Base-by-base conservation (phyloP, 2,113 vertebrate species). In the Tyto alba region DNA sequence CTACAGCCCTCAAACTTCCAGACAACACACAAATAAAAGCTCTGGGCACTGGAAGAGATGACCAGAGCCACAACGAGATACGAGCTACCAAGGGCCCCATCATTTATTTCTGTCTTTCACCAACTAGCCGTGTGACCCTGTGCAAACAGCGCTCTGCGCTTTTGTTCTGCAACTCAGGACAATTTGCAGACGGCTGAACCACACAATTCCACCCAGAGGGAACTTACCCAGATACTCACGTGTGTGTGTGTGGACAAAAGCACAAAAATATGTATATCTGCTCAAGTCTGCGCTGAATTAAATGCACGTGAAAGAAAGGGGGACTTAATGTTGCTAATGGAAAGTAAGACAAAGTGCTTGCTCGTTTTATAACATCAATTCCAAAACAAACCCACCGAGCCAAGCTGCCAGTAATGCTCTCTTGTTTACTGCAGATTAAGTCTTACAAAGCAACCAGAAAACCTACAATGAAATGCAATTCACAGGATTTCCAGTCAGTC, bases 261-360 rank as follows among this genome's bases (percentile, higher is more conserved):
- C 47, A 13, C 41, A 10, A 23, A 36, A 1, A 7, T 3, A 13
- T 0, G 1, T 3, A 2, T 20, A 8, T 22, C 32, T 17, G 0
- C 1, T 0, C 3, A 29, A 41, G 21, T 6, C 89, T 9, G 62
- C 2, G 47, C 16, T 17, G 78, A 38, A 14, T 27, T 27, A 50
- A 69, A 52, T 0, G 20, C 38, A 0, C 6, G 0, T 0, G 16
- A 18, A 47, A 13, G 14, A 6, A 66, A 27, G 53, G 36, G 47
- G 12, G 29, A 22, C 7, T 11, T 1, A 1, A 7, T 10, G 43
- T 2, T 6, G 56, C 4, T 2, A 30, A 22, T 0, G 36, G 77
- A 27, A 41, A 80, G 72, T 2, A 12, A 16, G 41, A 8, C 38
- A 10, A 15, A 76, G 55, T 0, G 3, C 34, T 55, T 4, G 9